phyloP scores from a whole-genome alignment of 2,797 vertebrate species.

The Falco novaeseelandiae region DNA sequence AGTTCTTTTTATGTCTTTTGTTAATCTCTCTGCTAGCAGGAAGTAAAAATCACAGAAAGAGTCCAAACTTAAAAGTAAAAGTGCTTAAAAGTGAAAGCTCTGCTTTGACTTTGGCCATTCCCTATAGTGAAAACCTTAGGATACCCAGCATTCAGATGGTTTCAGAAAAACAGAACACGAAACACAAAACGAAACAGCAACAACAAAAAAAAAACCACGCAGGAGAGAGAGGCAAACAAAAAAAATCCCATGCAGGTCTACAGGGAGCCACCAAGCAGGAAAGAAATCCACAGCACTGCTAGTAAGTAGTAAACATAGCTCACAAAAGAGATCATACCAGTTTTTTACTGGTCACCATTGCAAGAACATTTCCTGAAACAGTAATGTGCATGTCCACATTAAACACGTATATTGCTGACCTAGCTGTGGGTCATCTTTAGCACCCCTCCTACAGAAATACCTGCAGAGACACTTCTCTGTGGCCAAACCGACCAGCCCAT shows the following conservation, averaged over 20 bases:
- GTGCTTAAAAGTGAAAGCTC: neutral
- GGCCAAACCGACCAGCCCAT: neutral
- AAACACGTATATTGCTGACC: rapidly evolving
- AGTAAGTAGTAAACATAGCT: neutral
- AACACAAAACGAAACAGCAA: no score
- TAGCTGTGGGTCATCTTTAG: no score
- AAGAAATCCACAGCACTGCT: neutral
- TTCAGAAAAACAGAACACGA: no score
- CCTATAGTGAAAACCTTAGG: neutral
- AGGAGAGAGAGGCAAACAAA: neutral
- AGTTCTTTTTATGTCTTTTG: neutral
- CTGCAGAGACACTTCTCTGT: neutral
- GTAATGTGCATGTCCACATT: rapidly evolving
- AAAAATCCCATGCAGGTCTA: neutral
- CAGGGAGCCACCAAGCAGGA: neutral
- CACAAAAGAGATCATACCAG: neutral
- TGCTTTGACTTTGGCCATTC: neutral
- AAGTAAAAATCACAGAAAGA: neutral
- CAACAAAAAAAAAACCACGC: no score
- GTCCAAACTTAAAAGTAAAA: neutral
- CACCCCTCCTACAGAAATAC: neutral
- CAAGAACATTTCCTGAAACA: rapidly evolving
- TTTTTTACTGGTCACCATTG: neutral
- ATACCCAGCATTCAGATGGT: neutral
- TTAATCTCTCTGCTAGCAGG: neutral